Base-by-base conservation (phyloP, 2,888 invertebrate species). In the Napeogenes inachia region DNA sequence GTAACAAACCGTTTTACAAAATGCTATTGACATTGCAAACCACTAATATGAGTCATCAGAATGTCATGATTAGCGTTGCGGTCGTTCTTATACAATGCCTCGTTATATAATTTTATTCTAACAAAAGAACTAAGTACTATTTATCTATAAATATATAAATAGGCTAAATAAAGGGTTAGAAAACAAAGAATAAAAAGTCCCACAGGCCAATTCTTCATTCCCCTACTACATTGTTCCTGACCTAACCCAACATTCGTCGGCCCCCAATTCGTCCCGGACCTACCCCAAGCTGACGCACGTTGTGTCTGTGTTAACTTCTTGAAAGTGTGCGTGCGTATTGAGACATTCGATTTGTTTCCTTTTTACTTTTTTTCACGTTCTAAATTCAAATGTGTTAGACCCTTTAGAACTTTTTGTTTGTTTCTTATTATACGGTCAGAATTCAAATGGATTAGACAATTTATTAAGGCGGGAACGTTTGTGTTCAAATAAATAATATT, bases 231-330 rank as follows among this genome's bases (percentile, higher is more conserved):
- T 82, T 80, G 79, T 81, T 77, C 82, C 75, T 76, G 78, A 84
- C 87, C 86, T 87, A 85, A 78, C 84, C 83, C 83, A 73, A 88
- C 85, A 85, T 87, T 88, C 77, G 87, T 85, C 78, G 77, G 79
- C 80, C 82, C 88, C 87, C 83, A 85, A 85, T 84, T 85, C 76
- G 79, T 79, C 80, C 83, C 82, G 84, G 83, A 87, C 89, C 89
- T 89, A 83, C 89, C 89, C 87, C 81, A 89, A 80, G 67, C 75
- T 74, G 71, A 70, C 70, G 71, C 72, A 71, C 67, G 56, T 63
- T 69, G 65, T 62, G 60, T 59, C 60, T 66, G 60, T 45, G 54
- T 57, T 47, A 42, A 45, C 55, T 53, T 3, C 47, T 33, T 55
- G 8, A 10, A 30, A 47, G 70, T 72, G 70, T 69, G 70, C 71